Evolutionary conservation across 2,113 vertebrate genomes (phyloP).

Genomic region (Acanthisitta chloris): DNA sequence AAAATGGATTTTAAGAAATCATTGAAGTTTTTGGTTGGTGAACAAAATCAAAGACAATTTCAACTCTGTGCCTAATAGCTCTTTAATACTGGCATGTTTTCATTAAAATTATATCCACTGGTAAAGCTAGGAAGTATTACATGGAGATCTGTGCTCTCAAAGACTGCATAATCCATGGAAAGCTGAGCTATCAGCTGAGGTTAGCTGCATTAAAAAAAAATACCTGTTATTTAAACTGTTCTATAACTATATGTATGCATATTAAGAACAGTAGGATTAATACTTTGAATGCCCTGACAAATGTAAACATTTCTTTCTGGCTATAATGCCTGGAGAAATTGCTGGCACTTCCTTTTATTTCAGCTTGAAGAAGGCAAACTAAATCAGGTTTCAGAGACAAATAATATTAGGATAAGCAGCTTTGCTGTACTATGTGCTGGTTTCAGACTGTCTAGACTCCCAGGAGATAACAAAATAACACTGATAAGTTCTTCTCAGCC

Average conservation of each 20-base stretch:
- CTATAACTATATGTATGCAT: not conserved
- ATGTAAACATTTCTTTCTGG: conserved; percentile 38
- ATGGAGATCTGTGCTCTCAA: conserved; percentile 45
- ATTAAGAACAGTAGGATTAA: conserved; percentile 21
- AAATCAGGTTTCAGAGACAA: conserved; percentile 40
- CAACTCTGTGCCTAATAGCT: conserved; percentile 52
- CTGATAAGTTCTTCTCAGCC: conserved; percentile 47
- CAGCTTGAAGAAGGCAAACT: not conserved
- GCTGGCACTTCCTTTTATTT: conserved; percentile 46
- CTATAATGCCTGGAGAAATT: not conserved
- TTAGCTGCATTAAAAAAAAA: conserved; percentile 33
- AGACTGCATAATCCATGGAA: conserved; percentile 62
- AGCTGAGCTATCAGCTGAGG: conserved; percentile 39
- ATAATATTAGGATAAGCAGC: conserved; percentile 10
- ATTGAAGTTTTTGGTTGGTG: conserved; percentile 19
- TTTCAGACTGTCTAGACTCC: conserved; percentile 55
- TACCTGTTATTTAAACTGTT: not conserved
- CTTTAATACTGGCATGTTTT: conserved; percentile 60
- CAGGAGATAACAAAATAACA: conserved; percentile 34
- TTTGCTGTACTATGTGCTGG: not conserved
- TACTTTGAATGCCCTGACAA: conserved; percentile 11
- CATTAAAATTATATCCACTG: conserved; percentile 66
- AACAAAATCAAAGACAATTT: conserved; percentile 68
- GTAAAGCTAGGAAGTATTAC: conserved; percentile 48
- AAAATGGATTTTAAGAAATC: conserved; percentile 15